phyloP scores from a whole-genome alignment of 2,888 invertebrate species.

The Drosophila stalkeri region DNA sequence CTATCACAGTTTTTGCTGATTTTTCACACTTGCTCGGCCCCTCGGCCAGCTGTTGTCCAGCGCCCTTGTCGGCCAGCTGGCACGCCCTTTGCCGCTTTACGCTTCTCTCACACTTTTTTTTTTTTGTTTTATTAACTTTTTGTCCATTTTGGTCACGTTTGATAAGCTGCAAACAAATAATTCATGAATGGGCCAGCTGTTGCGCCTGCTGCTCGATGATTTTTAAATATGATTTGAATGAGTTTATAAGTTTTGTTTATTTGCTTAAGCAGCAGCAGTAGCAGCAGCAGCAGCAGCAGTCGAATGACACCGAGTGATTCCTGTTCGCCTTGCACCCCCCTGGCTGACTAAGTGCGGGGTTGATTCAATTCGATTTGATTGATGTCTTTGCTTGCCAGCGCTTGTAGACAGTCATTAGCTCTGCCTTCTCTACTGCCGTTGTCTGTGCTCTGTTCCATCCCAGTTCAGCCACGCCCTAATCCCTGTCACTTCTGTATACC shows the following conservation, averaged over 20 bases:
- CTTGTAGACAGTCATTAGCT: slow-evolving; percentile 76
- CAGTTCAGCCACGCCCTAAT: slow-evolving; percentile 21
- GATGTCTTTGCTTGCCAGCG: slow-evolving; percentile 68
- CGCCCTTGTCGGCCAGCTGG: slow-evolving; percentile 62
- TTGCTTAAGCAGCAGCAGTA: slow-evolving; percentile 60
- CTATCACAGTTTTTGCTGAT: slow-evolving; percentile 61
- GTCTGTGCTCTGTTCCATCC: slow-evolving; percentile 34
- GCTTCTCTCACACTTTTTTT: slow-evolving; percentile 29
- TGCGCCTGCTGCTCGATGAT: slow-evolving; percentile 60
- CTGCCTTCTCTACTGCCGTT: slow-evolving; percentile 44
- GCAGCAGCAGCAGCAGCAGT: slow-evolving; percentile 21
- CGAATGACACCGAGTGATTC: slow-evolving; percentile 19
- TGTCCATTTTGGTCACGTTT: slow-evolving; percentile 74
- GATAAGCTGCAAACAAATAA: slow-evolving; percentile 76
- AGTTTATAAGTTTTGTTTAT: slow-evolving; percentile 80
- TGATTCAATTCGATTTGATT: slow-evolving; percentile 67
- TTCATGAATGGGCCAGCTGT: slow-evolving; percentile 74
- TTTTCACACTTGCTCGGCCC: slow-evolving; percentile 68
- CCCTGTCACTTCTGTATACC: slow-evolving; percentile 8
- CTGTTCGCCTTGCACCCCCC: background rate
- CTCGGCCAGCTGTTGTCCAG: slow-evolving; percentile 57
- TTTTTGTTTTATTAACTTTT: slow-evolving; percentile 66
- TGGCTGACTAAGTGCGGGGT: slow-evolving; percentile 29
- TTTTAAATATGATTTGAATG: slow-evolving; percentile 79
- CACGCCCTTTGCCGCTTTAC: slow-evolving; percentile 44